Evolutionary conservation across 1,140 invertebrate species (phyloP).

Genomic region (Carposina sasakii): DNA sequence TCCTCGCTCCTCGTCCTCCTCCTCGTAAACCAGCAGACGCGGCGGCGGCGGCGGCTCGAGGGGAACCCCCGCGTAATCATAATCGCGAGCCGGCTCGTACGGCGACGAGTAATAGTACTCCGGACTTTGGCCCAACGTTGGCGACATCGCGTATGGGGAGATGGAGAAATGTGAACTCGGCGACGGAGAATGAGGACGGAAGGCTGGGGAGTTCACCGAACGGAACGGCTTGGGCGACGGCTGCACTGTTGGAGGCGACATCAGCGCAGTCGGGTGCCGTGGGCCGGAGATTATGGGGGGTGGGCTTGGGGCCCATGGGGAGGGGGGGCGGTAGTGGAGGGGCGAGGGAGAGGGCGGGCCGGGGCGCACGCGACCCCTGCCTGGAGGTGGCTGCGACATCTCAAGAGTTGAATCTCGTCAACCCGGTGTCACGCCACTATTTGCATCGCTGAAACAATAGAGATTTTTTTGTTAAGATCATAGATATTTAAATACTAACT

Average conservation of each 20-base stretch:
- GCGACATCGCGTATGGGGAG: constrained; percentile 68
- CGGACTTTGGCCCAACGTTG: constrained; percentile 74
- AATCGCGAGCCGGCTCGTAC: constrained; percentile 72
- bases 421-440: constrained; percentile 68
- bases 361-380: constrained; percentile 68
- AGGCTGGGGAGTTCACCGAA: constrained; percentile 69
- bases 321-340: constrained; percentile 75
- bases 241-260: constrained; percentile 65
- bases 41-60: constrained; percentile 79
- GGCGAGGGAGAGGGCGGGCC: constrained; percentile 71
- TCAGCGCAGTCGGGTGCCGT: constrained; percentile 63
- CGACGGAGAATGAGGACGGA: constrained; percentile 60
- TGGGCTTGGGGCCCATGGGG: constrained; percentile 76
- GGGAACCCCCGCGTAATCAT: constrained; percentile 79
- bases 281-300: constrained; percentile 76
- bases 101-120: constrained; percentile 78
- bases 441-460: constrained; percentile 67
- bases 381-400: constrained; percentile 74
- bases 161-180: constrained; percentile 67
- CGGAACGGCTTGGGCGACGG: constrained; percentile 66
- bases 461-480: too few relatives aligned
- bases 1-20: constrained; percentile 80
- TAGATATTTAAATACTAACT: too few relatives aligned
- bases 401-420: constrained; percentile 66
- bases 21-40: constrained; percentile 72